Evolutionary conservation across 2,888 invertebrate species (phyloP), one percentile per base, ranked within the genome.

Genomic region (Catocala sponsa): DNA sequence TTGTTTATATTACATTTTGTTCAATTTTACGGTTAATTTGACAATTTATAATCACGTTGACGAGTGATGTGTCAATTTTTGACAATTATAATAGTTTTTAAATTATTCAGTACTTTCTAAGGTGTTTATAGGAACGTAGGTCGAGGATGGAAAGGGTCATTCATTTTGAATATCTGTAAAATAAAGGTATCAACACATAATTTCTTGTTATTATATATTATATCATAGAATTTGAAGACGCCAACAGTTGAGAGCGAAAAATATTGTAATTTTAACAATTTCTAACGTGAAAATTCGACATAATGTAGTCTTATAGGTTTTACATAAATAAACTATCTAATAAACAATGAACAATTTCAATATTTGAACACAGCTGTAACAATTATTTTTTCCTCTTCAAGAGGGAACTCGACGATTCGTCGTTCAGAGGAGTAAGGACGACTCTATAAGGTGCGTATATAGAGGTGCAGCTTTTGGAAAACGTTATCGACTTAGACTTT

Each of bases 401-500:
- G 48, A 65, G 70, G 71, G 73, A 71, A 62, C 72, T 76, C n/a
- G 81, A 69, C 55, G 83, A 69, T 69, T 86, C 85, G 50, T 90
- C 91, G 55, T 88, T 88, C 42, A 90, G 66, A n/a, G 92, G 91
- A 33, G 91, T 88, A 32, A 87, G 79, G 2, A 89, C 88, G 38
- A 94, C 90, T 50, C 88, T 86, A 68, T 91, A 94, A 0, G 93
- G 92, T 11, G 89, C 82, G 65, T 91, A 94, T 64, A 93, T 87
- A 12, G 93, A 90, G 1, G 91, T 88, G 74, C 89, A 92, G 78
- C 89, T 92, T 76, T 92, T 91, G 6, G 94, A 91, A 79, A 92
- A 89, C 5, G 83, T 83, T 68, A 91, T 89, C 32, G 86, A 79
- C 76, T 92, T 91, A 72, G 84, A 87, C 78, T 90, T 91, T 49